These are phyloP conservation scores for Calephelis perditalis DNA, from an alignment of 2,888 invertebrate genomes.

Conservation along the genomic window DNA sequence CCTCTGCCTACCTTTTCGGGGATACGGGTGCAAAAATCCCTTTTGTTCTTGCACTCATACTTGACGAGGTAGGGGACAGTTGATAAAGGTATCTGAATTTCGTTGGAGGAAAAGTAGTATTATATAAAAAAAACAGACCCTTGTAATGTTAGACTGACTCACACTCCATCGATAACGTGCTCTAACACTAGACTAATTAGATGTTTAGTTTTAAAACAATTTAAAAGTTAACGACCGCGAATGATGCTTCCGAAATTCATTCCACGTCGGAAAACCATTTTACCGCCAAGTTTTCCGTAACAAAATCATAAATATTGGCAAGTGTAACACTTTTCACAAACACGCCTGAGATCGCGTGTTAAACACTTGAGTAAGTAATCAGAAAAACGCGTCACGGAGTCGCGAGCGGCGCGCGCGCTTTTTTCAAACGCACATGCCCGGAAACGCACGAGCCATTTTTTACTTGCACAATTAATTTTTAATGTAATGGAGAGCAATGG, in stretches of 20 bases:
- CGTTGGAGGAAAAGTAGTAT: too few species aligned
- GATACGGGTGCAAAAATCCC: too few species aligned
- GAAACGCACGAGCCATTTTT: constrained; percentile 41
- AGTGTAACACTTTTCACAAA: constrained; percentile 26
- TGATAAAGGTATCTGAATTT: too few species aligned
- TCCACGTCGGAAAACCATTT: constrained; percentile 5
- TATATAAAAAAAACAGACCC: too few species aligned
- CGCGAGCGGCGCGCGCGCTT: constrained; percentile 33
- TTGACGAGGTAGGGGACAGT: too few species aligned
- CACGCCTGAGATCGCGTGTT: constrained; percentile 32
- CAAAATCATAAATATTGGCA: constrained; percentile 29
- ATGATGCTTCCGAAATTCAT: background rate
- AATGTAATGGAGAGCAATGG: constrained; percentile 31
- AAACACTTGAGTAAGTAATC: constrained; percentile 34
- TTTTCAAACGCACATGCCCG: constrained; percentile 36
- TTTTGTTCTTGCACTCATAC: too few species aligned
- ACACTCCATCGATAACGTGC: too few species aligned
- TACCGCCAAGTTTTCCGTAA: constrained; percentile 21
- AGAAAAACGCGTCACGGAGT: constrained; percentile 43
- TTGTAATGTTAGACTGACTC: too few species aligned
- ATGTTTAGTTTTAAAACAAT: too few species aligned
- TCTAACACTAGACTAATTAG: too few species aligned
- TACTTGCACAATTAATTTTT: constrained; percentile 33
- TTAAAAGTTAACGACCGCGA: background rate
- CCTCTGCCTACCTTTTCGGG: too few species aligned